Conservation (phyloP, 2,113 vertebrate species). For the Bucco capensis region DNA sequence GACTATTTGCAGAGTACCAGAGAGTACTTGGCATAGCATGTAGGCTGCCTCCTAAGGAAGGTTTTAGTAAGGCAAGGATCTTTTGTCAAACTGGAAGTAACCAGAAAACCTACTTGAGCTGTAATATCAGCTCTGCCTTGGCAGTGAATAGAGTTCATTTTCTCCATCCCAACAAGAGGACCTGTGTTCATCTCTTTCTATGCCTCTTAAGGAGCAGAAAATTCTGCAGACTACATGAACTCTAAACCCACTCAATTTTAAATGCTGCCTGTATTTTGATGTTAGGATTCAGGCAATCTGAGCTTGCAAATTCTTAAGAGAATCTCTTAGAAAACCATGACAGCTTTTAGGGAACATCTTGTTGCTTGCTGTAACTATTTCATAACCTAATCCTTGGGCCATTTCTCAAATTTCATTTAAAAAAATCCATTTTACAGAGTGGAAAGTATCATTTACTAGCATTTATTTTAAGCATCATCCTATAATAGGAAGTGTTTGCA, state of each 20-base stretch:
- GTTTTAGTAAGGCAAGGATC: neutral
- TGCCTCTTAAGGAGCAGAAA: neutral
- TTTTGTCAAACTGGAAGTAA: neutral
- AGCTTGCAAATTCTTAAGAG: neutral
- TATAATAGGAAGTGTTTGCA: neutral
- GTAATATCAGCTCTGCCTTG: neutral
- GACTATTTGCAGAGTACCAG: neutral
- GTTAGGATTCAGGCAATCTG: neutral
- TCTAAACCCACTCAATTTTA: neutral
- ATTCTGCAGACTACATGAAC: neutral
- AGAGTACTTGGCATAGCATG: neutral
- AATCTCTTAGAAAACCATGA: neutral
- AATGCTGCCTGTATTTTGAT: neutral
- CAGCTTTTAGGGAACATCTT: neutral
- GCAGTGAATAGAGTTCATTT: neutral
- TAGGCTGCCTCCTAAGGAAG: neutral
- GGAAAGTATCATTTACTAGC: neutral
- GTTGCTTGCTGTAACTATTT: neutral
- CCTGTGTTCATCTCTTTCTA: neutral
- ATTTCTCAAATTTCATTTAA: neutral
- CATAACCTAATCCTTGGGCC: neutral
- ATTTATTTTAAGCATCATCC: neutral
- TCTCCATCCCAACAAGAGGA: neutral
- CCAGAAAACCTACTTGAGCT: neutral
- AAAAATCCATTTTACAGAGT: neutral